Evolutionary conservation across 2,797 vertebrate species (phyloP), one percentile per base, ranked within the genome.

Genomic region (Intellagama lesueurii): DNA sequence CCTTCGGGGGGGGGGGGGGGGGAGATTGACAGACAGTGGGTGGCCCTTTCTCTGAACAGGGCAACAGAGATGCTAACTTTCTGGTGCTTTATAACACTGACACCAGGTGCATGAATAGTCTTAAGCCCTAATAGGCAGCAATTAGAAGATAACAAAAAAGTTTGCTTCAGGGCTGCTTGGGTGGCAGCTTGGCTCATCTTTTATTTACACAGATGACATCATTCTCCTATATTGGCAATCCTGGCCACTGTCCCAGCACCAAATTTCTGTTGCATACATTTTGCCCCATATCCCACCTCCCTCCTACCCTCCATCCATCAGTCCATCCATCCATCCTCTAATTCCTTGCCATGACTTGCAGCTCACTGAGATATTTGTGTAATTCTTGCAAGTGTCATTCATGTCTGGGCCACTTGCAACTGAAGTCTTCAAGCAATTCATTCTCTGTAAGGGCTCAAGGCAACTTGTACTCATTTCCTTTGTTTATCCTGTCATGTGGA

Each of bases 291-390:
- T 75, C 90, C 86, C 84, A 32, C 75, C 85, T 64, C 56, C 22
- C 60, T 66, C 56, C 80, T 32, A 69, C 68, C 64, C 32, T 66
- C 90, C 86, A 87, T 35, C 75, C 85, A 64, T 5, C 22, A 30
- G 77, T 81, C 60, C 12, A 22, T 60, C 17, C n/a, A 64, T 66
- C 56, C 56, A 64, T 83, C 28, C 64, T 7, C 72, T 16, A 19
- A 28, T 69, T 89, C 88, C 70, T 68, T 88, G 94, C 88, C 91
- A 90, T 92, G 90, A 90, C 93, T 95, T 92, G 94, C 79, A 93
- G 88, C 0, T 3, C 30, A 0, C 49, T 22, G 0, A 19, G 79
- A 9, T 70, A 32, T 89, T 69, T 70, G 68, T n/a, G 72, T 90
- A 94, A 0, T 69, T 87, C 40, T 2, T 7, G 75, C n/a, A 52